Base-by-base conservation (phyloP, 1,140 invertebrate genomes). In the Drosophila tropicalis region DNA sequence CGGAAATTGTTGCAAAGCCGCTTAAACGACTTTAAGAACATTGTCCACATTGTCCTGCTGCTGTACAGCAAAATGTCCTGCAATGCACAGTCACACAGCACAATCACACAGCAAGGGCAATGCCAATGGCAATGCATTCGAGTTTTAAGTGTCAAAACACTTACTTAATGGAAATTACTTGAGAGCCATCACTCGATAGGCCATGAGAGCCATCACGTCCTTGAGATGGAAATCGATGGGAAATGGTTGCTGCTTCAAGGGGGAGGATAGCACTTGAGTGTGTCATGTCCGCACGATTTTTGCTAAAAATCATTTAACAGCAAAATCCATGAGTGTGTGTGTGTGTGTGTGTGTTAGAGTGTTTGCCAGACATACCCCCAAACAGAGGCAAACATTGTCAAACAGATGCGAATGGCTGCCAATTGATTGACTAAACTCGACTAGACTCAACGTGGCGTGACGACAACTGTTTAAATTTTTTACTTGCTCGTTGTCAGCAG, bases 161-260 rank as follows among this genome's bases (percentile, higher is more conserved):
- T 89, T 81, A 89, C 85, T 89, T 81, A 83, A 89, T 89, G 73
- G 76, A 87, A 89, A 89, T 89, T 89, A 89, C 84, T 84, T 70
- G 67, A 80, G 73, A 62, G 65, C 67, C 56, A 63, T 55, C 58
- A 78, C 74, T 81, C 67, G 70, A 74, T 62, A 76, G 69, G 76
- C 55, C 66, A 79, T 79, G 61, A 79, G 79, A 86, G 84, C 84
- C 79, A 80, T 86, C 83, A 83, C 76, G 84, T 87, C 67, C 73
- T 67, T 47, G 25, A 41, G 12, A 47, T 62, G 41, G 61, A 47
- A 29, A 22, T 57, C 19, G 34, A 36, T 40, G 67, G 51, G 7
- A 19, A 17, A 63, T 32, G 63, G 7, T 67, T 69, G 2, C 44
- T 22, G 7, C 44, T 22, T 22, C 44, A 51, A 51, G 44, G 3